Evolutionary conservation across 30 jellyfish, hydroid and myxozoan genomes (phyloP), one percentile per base, ranked within the genome.

Genomic region (Chrysaora quinquecirrha): DNA sequence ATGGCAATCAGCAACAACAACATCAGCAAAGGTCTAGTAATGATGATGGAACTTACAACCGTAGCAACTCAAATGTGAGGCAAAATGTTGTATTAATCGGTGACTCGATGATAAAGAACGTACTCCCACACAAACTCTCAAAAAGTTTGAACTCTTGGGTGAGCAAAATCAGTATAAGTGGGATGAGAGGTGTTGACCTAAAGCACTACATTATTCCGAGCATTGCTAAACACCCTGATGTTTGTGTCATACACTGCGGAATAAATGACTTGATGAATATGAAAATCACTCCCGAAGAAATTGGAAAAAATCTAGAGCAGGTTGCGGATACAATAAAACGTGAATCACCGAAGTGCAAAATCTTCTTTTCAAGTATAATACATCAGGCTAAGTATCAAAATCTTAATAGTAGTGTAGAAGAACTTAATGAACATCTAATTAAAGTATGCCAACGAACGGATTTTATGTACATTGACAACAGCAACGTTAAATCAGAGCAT

Each of bases 111-210:
- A 43, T 43, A 43, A 43, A 43, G 58, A 9, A 43, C 16, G 16
- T 43, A 6, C 16, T 43, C 16, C 58, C 16, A 9, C 58, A 43
- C 58, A 43, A 43, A 43, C 58, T 43, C 12, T 43, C 58, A 9
- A 43, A 43, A 6, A 6, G 12, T 6, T 43, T 43, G 16, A 43
- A 16, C 9, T 43, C 84, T 16, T 72, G 84, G 84, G 84, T 72
- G 20, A 72, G 47, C 84, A 72, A 72, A 47, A 72, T 72, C 38
- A 72, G 84, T 43, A 72, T 72, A 3, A 48, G 84, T 72, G 84
- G 84, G 7, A 72, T 72, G 84, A 72, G 6, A 48, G 9, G 71
- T 9, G 46, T 19, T 22, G 84, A 35, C n/a, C 47, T 72, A 10
- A 48, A 19, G 28, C 47, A 72, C 84, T 72, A 72, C 31, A n/a